Conservation (phyloP, 1,140 invertebrate genomes). For the Drosophila lini region DNA sequence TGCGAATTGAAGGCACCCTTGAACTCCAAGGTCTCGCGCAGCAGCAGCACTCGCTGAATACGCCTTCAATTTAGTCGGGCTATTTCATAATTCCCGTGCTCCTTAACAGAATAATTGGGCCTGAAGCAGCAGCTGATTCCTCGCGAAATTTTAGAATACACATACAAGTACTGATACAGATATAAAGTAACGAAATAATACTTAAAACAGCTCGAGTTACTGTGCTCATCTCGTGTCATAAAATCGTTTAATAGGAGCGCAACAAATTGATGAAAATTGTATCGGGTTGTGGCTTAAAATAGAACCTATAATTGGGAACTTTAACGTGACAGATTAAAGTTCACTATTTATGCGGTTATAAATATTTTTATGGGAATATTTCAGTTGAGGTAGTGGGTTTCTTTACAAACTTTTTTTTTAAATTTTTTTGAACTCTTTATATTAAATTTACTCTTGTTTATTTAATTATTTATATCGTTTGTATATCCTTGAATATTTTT, state of each 20-base stretch:
- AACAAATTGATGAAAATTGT: conserved; percentile 47
- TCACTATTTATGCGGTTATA: neutral
- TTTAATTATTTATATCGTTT: neutral
- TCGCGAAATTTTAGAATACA: conserved; percentile 13
- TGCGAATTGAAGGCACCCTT: conserved; percentile 48
- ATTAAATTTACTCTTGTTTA: neutral
- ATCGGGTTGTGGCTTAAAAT: conserved; percentile 28
- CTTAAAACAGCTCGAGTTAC: conserved; percentile 4
- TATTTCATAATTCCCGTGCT: conserved; percentile 41
- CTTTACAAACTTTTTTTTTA: neutral
- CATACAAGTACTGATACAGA: neutral
- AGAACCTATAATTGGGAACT: conserved; percentile 25
- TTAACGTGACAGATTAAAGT: conserved; percentile 1
- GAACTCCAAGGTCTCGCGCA: conserved; percentile 36
- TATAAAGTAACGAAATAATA: neutral
- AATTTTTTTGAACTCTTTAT: neutral
- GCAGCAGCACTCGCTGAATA: conserved; percentile 26
- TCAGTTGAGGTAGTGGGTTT: neutral
- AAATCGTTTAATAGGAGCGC: conserved; percentile 31
- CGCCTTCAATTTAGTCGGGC: conserved; percentile 26
- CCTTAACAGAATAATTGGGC: conserved; percentile 45
- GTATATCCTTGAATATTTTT: too few relatives aligned
- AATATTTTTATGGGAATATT: neutral
- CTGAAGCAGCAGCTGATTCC: conserved; percentile 40
- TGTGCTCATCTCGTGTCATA: conserved; percentile 37